Base-by-base conservation (phyloP, 2,797 vertebrate genomes). In the Halcyon leucocephala region DNA sequence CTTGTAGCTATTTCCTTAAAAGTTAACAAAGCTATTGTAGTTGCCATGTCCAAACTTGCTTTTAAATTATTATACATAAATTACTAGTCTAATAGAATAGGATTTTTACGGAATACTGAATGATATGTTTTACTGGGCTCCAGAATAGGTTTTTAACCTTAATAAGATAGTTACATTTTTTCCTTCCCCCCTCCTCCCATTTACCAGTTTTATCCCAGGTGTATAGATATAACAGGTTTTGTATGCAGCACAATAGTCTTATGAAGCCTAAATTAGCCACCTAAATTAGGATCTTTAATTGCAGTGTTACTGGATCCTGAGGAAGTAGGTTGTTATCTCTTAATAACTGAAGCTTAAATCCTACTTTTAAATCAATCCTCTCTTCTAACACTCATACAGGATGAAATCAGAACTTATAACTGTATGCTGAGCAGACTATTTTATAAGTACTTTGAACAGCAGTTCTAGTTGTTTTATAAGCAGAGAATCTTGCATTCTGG, bases 251-350 rank as follows among this genome's bases (percentile, higher is more conserved):
- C 62, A 76, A 21, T 46, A 85, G 19, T 73, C 26, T 15, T 69
- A 41, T 71, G 52, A 72, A 83, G 89, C n/a, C 26, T 95, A 89
- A 95, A 86, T 90, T 86, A 87, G 37, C 26, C 41, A 37, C 54
- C 24, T 74, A 84, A 94, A 95, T 84, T 86, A 66, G 31, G n/a
- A 61, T 84, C 31, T 77, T 77, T 93, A 57, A 78, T 96, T 91
- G 91, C 42, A 82, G 2, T 84, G 16, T 61, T 91, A 61, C 26
- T 70, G 28, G 46, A 49, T 83, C 58, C 61, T 86, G 15, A 21
- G 7, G 91, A 83, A 90, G 39, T 52, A 82, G 52, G 81, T 78
- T 91, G 51, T 93, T 82, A 55, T 61, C 70, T 91, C 31, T 72
- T 90, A 86, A 93, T 69, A 91, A 82, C 31, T 54, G 77, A 82